These are phyloP conservation scores for Ditylenchus weischeri DNA, from an alignment of 2,888 invertebrate species.

Conservation along the genomic window DNA sequence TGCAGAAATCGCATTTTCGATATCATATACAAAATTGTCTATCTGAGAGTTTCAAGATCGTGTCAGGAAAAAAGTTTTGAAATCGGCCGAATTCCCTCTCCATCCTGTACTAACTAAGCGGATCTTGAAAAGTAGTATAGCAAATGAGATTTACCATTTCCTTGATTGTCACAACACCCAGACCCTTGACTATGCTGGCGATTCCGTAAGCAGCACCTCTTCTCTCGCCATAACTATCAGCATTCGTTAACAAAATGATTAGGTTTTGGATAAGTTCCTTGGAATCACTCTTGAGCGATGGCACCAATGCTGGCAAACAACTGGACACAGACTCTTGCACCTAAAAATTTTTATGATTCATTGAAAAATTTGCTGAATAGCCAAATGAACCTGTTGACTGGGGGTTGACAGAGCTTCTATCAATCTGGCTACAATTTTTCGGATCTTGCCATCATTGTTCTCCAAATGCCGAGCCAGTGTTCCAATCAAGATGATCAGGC, in stretches of 20 bases:
- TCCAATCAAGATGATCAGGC: constrained; percentile 91
- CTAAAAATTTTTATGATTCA: constrained; percentile 59
- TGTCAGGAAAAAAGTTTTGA: too few species aligned
- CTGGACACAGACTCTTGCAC: constrained; percentile 96
- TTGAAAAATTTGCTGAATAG: neutral
- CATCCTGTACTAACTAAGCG: too few species aligned
- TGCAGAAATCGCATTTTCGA: too few species aligned
- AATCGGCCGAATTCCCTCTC: too few species aligned
- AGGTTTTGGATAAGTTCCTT: constrained; percentile 81
- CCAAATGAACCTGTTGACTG: constrained; percentile 76
- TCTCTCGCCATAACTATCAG: constrained; percentile 85
- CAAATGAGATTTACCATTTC: constrained; percentile 81
- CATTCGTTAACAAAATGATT: constrained; percentile 79
- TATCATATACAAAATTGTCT: too few species aligned
- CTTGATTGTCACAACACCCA: constrained; percentile 88
- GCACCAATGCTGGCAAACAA: constrained; percentile 87
- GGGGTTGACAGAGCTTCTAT: constrained; percentile 89
- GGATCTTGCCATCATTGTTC: constrained; percentile 71
- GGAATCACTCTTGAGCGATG: constrained; percentile 85
- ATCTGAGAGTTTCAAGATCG: too few species aligned
- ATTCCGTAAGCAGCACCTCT: constrained; percentile 83
- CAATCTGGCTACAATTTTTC: constrained; percentile 80
- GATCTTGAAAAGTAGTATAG: too few species aligned
- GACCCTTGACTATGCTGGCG: constrained; percentile 88
- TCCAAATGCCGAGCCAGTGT: constrained; percentile 90